These are phyloP conservation scores for Scaptomyza flava DNA, from an alignment of 2,888 invertebrate species.

Conservation along the genomic window DNA sequence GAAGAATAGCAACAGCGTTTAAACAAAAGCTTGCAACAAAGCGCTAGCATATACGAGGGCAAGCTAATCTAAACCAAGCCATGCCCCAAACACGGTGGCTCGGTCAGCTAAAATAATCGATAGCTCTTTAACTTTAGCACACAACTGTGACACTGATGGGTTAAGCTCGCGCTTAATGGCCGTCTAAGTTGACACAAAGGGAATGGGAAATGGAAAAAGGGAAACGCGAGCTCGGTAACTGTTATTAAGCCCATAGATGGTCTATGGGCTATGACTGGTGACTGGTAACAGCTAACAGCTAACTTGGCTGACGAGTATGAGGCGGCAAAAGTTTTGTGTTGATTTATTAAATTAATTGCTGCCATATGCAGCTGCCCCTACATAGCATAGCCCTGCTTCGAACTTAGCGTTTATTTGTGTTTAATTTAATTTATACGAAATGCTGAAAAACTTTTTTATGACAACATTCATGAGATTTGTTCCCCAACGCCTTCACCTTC, in stretches of 20 bases:
- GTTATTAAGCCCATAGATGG: constrained; percentile 18
- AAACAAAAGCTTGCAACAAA: constrained; percentile 48
- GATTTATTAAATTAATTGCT: constrained; percentile 81
- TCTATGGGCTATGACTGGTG: constrained; percentile 6
- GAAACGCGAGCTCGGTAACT: not conserved
- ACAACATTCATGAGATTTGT: constrained; percentile 38
- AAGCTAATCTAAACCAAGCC: not conserved
- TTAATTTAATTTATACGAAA: constrained; percentile 75
- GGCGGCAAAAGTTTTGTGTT: constrained; percentile 72
- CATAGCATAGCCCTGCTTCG: constrained; percentile 6
- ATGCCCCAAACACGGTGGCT: constrained; percentile 11
- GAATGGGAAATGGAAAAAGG: constrained; percentile 19
- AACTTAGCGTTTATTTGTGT: constrained; percentile 68
- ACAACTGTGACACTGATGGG: constrained; percentile 71
- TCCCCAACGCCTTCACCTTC: not conserved
- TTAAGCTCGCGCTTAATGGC: constrained; percentile 74
- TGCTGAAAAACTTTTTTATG: constrained; percentile 57
- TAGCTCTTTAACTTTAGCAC: constrained; percentile 72
- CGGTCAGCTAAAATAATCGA: constrained; percentile 61
- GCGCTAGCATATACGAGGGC: constrained; percentile 3
- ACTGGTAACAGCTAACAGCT: constrained; percentile 11
- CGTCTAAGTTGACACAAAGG: constrained; percentile 67
- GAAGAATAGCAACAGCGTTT: constrained; percentile 19
- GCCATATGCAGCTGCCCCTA: constrained; percentile 55
- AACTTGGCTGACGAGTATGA: constrained; percentile 17